Evolutionary conservation across 2,113 vertebrate species (phyloP).

Genomic region (Perognathus longimembris): DNA sequence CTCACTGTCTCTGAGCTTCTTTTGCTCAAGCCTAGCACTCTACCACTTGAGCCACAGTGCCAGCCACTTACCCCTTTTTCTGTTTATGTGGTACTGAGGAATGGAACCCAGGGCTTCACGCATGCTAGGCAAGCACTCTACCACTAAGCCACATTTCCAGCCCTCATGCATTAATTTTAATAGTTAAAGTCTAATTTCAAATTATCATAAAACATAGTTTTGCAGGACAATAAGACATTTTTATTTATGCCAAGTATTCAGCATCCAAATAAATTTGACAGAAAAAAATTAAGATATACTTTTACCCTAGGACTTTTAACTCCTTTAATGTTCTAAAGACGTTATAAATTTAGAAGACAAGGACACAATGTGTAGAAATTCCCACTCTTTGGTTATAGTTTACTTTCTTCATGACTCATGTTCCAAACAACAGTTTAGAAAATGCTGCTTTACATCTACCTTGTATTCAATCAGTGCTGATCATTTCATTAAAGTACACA

Average conservation of each 20-base stretch:
- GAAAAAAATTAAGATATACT: background rate
- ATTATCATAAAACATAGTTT: background rate
- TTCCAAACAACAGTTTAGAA: slow-evolving; percentile 29
- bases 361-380: slow-evolving; percentile 27
- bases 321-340: slow-evolving; percentile 24
- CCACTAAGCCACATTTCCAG: no score
- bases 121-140: no score
- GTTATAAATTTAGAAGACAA: slow-evolving; percentile 37
- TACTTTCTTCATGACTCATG: slow-evolving; percentile 46
- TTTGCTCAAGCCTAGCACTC: no score
- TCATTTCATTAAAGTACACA: slow-evolving; percentile 29
- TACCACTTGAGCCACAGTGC: no score
- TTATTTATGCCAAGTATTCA: slow-evolving; percentile 38
- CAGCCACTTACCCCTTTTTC: no score
- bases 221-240: slow-evolving; percentile 19
- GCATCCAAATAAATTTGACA: background rate
- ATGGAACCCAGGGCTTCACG: no score
- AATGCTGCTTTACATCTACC: slow-evolving; percentile 40
- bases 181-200: background rate
- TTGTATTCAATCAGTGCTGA: slow-evolving; percentile 12
- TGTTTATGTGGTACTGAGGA: no score
- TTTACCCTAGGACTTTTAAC: slow-evolving; percentile 25
- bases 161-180: no score
- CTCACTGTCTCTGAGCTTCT: no score
- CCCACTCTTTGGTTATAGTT: background rate